Evolutionary conservation across 2,888 invertebrate species (phyloP), one percentile per base, ranked within the genome.

Genomic region (Platerodrilus igneus): DNA sequence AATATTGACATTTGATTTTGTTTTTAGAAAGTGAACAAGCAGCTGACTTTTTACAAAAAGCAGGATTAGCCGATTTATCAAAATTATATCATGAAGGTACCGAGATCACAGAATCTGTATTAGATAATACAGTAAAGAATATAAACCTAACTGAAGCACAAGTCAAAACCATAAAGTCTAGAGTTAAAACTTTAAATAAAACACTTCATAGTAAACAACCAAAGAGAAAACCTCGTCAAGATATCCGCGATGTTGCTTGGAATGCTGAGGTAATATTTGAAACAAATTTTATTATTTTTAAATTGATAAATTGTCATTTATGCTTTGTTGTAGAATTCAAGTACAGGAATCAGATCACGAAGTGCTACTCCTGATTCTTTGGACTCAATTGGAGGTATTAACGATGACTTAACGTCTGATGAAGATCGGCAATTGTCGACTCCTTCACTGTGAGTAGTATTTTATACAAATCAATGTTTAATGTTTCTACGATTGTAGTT

Each of bases 281-380:
- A 20, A 35, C 20, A 26, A 21, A 10, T 8, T 29, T 17, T 33
- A 19, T 8, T 19, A 7, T 25, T 26, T 21, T 29, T 2, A 22
- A 2, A 28, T 28, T 18, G 9, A 18, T 39, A 9, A 11, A 16
- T 19, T 28, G 18, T 25, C 15, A 72, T 8, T n/a, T n/a, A n/a
- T n/a, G n/a, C n/a, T n/a, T n/a, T n/a, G n/a, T n/a, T n/a, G n/a
- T 67, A 81, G 80, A 78, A 82, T 65, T 86, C 86, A 48, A 81
- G 81, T 57, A 87, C 87, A 62, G 87, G 86, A 53, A 86, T 86
- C 53, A 71, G 87, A 66, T 87, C 89, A 49, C 80, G 90, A 49
- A 89, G 88, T 65, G 90, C 88, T 50, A 90, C 90, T 37, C 90
- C 90, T 16, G 90, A 90, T 72, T 90, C 89, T 18, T 69, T 90